Evolutionary conservation across 2,888 invertebrate genomes (phyloP).

Genomic region (Cryptophagus acutangulus): DNA sequence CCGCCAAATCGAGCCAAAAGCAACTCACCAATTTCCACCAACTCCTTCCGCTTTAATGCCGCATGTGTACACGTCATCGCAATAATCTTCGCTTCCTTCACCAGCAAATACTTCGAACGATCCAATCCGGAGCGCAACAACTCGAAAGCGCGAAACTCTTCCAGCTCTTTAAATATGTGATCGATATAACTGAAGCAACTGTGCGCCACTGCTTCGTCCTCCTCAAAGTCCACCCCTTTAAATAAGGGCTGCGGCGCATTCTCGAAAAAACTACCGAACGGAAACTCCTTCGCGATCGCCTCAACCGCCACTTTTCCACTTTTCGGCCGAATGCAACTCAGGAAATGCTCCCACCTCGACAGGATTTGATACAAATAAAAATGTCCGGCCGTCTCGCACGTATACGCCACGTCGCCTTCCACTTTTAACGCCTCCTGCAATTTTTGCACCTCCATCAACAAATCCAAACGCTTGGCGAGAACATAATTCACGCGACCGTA

Average conservation of each 20-base stretch:
- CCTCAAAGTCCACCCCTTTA: constrained; percentile 67
- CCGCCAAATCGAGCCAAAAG: not conserved
- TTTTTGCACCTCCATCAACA: constrained; percentile 80
- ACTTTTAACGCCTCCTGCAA: constrained; percentile 83
- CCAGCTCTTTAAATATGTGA: constrained; percentile 92
- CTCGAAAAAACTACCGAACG: constrained; percentile 89
- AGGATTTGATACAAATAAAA: constrained; percentile 93
- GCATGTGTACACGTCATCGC: constrained; percentile 99
- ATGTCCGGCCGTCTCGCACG: constrained; percentile 97
- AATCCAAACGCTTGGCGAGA: constrained; percentile 83
- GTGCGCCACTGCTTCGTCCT: constrained; percentile 82
- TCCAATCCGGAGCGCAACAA: constrained; percentile 91
- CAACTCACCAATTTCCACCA: constrained; percentile 79
- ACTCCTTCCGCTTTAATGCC: constrained; percentile 90
- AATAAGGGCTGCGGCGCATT: constrained; percentile 93
- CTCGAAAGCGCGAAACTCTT: constrained; percentile 98
- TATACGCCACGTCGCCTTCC: constrained; percentile 86
- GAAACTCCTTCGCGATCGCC: constrained; percentile 75
- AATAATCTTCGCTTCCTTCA: constrained; percentile 98
- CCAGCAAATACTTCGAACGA: constrained; percentile 91
- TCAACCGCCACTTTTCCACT: constrained; percentile 48
- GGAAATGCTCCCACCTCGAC: constrained; percentile 89
- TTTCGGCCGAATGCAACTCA: constrained; percentile 56
- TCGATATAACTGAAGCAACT: constrained; percentile 94
- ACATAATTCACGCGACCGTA: constrained; percentile 99